Evolutionary conservation across 2,797 vertebrate species (phyloP).

Genomic region (Thalassophryne amazonica): DNA sequence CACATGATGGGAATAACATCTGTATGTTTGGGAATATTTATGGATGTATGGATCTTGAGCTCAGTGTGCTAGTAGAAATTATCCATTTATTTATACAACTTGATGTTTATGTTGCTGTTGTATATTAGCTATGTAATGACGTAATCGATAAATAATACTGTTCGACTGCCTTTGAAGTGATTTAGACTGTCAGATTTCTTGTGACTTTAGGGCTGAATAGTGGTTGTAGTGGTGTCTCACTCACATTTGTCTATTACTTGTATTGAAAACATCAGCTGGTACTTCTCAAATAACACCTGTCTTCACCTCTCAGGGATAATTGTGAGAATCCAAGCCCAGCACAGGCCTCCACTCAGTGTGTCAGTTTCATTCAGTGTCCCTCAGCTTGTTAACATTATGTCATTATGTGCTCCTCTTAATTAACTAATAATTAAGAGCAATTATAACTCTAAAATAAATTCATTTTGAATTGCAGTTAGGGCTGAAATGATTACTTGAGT

Average conservation of each 20-base stretch:
- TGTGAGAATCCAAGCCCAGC: too few species aligned
- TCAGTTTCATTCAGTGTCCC: too few species aligned
- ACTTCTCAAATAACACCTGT: background rate
- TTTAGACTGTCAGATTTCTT: background rate
- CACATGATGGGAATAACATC: constrained; percentile 2
- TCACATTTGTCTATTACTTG: too few species aligned
- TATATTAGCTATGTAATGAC: constrained; percentile 6
- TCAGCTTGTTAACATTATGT: too few species aligned
- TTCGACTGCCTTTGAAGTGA: background rate
- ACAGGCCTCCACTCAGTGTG: too few species aligned
- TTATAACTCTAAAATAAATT: too few species aligned
- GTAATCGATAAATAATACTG: constrained; percentile 16
- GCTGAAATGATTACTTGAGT: too few species aligned
- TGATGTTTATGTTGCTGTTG: constrained; percentile 23
- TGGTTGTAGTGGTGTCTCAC: too few species aligned
- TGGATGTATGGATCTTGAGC: background rate
- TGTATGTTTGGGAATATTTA: constrained; percentile 35
- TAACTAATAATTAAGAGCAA: too few species aligned
- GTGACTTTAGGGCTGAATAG: too few species aligned
- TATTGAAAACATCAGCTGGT: constrained; percentile 8
- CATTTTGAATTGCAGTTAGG: too few species aligned
- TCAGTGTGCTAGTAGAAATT: constrained; percentile 4
- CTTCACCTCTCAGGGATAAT: background rate
- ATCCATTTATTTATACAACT: constrained; percentile 27
- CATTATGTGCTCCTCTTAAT: too few species aligned